Conservation (phyloP, 2,113 vertebrate genomes). For the Neoarius graeffei region DNA sequence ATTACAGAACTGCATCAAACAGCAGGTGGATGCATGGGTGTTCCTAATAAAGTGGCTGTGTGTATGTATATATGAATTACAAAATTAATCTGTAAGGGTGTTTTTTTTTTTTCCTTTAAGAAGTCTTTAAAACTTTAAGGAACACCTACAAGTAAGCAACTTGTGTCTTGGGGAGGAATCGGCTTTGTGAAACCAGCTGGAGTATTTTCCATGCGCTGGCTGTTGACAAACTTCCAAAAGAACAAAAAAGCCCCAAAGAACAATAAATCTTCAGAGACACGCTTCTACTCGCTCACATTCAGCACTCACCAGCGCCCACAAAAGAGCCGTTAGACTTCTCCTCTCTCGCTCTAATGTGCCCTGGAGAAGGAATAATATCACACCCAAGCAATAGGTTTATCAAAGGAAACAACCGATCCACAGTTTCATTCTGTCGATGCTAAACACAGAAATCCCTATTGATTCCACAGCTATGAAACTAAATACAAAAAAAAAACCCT, state of each 20-base stretch:
- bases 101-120: not conserved
- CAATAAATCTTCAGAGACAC: slow-evolving; percentile 51
- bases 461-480: slow-evolving; percentile 36
- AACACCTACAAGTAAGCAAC: not conserved
- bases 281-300: slow-evolving; percentile 30
- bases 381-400: slow-evolving; percentile 32
- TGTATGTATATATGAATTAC: not conserved
- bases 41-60: too few relatives aligned
- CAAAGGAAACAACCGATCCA: slow-evolving; percentile 44
- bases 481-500: slow-evolving; percentile 11
- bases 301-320: slow-evolving; percentile 40
- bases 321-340: slow-evolving; percentile 40
- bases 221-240: slow-evolving; percentile 55
- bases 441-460: slow-evolving; percentile 32
- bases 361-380: slow-evolving; percentile 1
- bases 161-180: slow-evolving; percentile 25
- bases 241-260: slow-evolving; percentile 49
- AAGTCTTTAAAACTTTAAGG: not conserved
- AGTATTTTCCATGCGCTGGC: slow-evolving; percentile 51
- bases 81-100: not conserved
- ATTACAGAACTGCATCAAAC: too few relatives aligned
- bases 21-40: too few relatives aligned
- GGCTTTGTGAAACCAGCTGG: slow-evolving; percentile 41
- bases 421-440: slow-evolving; percentile 36
- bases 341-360: slow-evolving; percentile 26